Percentiles rank a stretch among this genome's conserved stretches.
phyloP scores from a whole-genome alignment of 2,797 vertebrate species.

The Apodemus agrarius region DNA sequence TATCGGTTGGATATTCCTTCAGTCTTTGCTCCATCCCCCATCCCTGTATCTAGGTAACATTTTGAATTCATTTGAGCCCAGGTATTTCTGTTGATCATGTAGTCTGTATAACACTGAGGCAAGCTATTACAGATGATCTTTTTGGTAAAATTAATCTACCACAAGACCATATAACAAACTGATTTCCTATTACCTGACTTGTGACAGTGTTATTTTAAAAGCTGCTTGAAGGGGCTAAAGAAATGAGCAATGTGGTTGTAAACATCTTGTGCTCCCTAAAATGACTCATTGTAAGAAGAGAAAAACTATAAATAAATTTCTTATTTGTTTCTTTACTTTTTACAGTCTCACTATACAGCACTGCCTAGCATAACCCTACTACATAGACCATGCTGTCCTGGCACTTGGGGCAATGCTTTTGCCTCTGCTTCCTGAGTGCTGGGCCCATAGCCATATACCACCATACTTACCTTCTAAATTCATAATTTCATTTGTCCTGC shows the following conservation, averaged over 20 bases:
- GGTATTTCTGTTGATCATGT: too few relatives aligned
- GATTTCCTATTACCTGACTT: background rate
- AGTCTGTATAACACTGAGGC: accelerated
- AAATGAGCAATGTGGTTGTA: background rate
- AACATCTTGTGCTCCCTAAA: background rate
- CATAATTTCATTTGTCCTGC: background rate
- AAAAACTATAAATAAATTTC: background rate
- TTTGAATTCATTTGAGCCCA: background rate
- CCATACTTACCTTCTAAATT: background rate
- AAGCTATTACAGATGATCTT: background rate
- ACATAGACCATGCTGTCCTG: background rate
- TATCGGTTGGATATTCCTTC: background rate
- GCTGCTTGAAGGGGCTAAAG: background rate
- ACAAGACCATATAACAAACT: too few relatives aligned
- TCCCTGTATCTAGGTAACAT: background rate
- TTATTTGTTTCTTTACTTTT: background rate
- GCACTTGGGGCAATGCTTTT: background rate
- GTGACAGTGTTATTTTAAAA: background rate
- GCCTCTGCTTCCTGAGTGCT: background rate
- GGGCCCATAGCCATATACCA: background rate
- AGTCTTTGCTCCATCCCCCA: background rate
- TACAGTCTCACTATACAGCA: background rate
- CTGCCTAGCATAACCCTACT: background rate
- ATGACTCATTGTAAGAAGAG: background rate
- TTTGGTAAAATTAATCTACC: background rate